Conservation (phyloP, 2,113 vertebrate species). For the Chlorodrepanis virens region DNA sequence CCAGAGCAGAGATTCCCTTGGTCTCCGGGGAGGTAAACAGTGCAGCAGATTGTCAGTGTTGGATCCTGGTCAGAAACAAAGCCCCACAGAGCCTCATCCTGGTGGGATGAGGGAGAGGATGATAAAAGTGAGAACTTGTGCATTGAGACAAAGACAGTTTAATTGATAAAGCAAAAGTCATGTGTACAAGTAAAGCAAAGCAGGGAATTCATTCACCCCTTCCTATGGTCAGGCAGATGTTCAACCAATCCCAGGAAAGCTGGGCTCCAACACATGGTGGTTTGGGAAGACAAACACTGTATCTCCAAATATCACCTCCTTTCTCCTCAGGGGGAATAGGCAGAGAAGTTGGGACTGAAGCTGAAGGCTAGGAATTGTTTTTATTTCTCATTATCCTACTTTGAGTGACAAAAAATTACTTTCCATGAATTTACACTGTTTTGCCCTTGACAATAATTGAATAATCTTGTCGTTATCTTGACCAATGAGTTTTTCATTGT, state of each 20-base stretch:
- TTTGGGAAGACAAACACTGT: neutral
- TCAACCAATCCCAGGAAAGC: neutral
- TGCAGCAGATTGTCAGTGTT: neutral
- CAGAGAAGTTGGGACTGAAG: neutral
- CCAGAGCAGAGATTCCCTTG: neutral
- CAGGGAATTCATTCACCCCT: neutral
- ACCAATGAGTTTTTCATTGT: neutral
- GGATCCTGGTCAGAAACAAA: neutral
- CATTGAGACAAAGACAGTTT: neutral
- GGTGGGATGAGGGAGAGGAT: neutral
- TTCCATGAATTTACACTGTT: neutral
- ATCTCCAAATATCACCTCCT: neutral
- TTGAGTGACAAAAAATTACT: neutral
- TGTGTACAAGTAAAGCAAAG: neutral
- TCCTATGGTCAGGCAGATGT: neutral
- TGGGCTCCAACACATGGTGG: neutral
- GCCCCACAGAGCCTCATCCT: neutral
- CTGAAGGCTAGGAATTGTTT: neutral
- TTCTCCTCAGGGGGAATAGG: rapidly evolving
- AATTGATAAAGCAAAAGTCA: neutral
- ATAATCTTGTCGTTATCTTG: neutral
- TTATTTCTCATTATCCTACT: neutral
- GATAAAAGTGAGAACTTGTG: neutral
- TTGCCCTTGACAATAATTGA: rapidly evolving
- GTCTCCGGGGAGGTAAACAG: neutral